A percentile compares a stretch with the other conserved stretches of the same genome.
These are phyloP conservation scores for Seira ritae DNA, from an alignment of 2,888 invertebrate species.

Conservation along the genomic window DNA sequence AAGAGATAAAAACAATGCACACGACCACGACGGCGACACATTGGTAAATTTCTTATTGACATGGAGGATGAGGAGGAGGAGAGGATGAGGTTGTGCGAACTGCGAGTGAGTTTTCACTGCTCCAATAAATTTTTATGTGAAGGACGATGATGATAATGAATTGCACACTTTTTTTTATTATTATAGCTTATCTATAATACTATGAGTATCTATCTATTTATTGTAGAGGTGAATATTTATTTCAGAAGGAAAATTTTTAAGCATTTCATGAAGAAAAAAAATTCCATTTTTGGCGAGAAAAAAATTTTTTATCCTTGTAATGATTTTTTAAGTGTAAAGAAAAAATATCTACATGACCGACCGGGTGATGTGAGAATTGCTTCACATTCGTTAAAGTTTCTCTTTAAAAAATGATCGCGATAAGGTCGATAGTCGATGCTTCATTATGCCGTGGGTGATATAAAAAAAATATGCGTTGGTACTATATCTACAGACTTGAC, in stretches of 20 bases:
- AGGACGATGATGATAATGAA: not conserved
- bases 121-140: slow-evolving; percentile 45
- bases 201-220: not conserved
- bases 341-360: not conserved
- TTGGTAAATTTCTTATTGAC: not conserved
- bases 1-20: not conserved
- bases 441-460: not conserved
- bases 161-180: too few relatives aligned
- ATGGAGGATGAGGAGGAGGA: not conserved
- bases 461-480: not conserved
- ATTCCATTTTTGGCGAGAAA: slow-evolving; percentile 50
- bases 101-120: slow-evolving; percentile 34
- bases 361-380: slow-evolving; percentile 8
- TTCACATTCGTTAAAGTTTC: not conserved
- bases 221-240: not conserved
- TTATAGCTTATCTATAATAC: too few relatives aligned
- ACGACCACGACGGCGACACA: too few relatives aligned
- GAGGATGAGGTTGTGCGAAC: not conserved
- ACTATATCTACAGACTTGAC: too few relatives aligned
- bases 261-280: slow-evolving; percentile 19
- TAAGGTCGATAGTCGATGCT: not conserved
- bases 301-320: not conserved
- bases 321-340: not conserved
- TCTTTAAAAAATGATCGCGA: too few relatives aligned
- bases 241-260: not conserved